Base-by-base conservation (phyloP, 2,797 vertebrate genomes). In the Garrulus glandarius region DNA sequence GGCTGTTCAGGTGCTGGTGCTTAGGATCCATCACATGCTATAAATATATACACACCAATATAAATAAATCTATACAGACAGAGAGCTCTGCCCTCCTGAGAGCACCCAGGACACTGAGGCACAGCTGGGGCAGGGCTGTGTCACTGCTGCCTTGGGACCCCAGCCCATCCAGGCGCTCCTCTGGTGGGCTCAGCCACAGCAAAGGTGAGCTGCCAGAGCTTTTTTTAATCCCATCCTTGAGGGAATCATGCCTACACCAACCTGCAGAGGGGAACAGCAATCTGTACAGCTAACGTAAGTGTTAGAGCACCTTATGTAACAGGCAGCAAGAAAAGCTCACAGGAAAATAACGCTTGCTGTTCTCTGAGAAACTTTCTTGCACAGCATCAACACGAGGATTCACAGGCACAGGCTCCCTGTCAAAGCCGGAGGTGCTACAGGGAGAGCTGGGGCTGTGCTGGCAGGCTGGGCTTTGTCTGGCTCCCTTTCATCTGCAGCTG, bases 1-100 rank as follows among this genome's bases (percentile, higher is more conserved):
- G 49, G n/a, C 4, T 30, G 21, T 22, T 3, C 30, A 27, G 47
- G 24, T 17, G 22, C 20, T 57, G 34, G 23, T 19, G 79, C 67
- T 63, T 16, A 17, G 65, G 30, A 32, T 9, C 4, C 8, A 37
- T 10, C 19, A 4, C 2, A 1, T 6, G 50, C 37, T 36, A 15
- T 10, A 55, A 21, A 60, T 6, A 22, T 0, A 47, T 5, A 9
- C 2, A 36, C 3, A 13, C 13, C 7, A 17, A 18, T 4, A 44
- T 3, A 41, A 46, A 39, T 20, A n/a, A 12, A 39, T 12, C 2
- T 3, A 4, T 3, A 5, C 2, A 23, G 15, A 11, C 14, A 43
- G 39, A 63, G 39, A 61, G 29, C 14, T 17, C 39, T 32, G 60
- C 9, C 2, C 13, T n/a, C 18, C 46, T 17, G 1, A 2, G 37